Conservation (phyloP, 2,888 invertebrate genomes). For the Eilema depressum region DNA sequence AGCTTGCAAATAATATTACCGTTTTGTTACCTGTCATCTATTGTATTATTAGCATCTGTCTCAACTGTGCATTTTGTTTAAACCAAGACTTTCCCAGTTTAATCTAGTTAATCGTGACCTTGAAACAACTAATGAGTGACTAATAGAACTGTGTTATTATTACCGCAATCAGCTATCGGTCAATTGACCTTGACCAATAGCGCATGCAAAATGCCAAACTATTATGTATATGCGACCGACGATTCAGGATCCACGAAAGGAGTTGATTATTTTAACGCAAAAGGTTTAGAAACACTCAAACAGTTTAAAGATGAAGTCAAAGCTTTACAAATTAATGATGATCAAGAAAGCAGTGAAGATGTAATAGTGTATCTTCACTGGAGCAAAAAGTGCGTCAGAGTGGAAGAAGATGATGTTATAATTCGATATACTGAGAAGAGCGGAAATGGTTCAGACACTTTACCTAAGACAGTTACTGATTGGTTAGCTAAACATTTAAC, state of each 20-base stretch:
- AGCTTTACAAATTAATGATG: background rate
- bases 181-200: background rate
- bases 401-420: background rate
- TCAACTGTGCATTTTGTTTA: background rate
- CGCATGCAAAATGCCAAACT: constrained; percentile 8
- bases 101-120: background rate
- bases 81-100: background rate
- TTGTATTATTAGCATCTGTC: background rate
- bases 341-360: background rate
- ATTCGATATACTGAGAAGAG: background rate
- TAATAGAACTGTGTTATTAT: background rate
- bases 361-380: constrained; percentile 12
- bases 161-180: background rate
- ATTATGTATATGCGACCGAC: constrained; percentile 10
- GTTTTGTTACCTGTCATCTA: background rate
- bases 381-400: background rate
- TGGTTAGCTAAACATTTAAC: constrained; percentile 1
- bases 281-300: constrained; percentile 1
- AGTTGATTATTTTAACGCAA: background rate
- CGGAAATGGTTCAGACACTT: background rate
- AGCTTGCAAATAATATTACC: background rate
- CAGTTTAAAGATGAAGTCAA: constrained; percentile 1
- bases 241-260: background rate
- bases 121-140: background rate
- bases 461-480: background rate